Percentiles rank a stretch among this genome's conserved stretches.
Evolutionary conservation across 1,140 invertebrate genomes (phyloP).

Genomic region (Drosophila truncata): DNA sequence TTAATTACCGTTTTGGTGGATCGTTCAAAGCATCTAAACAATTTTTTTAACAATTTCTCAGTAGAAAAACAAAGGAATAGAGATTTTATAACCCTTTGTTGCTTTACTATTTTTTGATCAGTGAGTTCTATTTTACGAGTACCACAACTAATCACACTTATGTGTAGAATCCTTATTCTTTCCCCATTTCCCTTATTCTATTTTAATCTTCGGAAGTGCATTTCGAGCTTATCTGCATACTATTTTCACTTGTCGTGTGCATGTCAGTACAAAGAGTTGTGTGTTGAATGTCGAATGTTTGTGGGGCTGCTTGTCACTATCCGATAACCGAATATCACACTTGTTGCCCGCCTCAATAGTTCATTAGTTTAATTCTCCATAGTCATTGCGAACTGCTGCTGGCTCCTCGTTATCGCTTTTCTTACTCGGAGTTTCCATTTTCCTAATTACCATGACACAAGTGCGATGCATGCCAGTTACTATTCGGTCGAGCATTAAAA

Average conservation of each 20-base stretch:
- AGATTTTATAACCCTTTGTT: neutral
- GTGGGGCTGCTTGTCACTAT: slow-evolving; percentile 24
- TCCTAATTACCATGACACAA: slow-evolving; percentile 54
- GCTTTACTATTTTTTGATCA: neutral
- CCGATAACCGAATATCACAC: slow-evolving; percentile 17
- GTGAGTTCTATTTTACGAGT: slow-evolving; percentile 3
- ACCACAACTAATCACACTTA: slow-evolving; percentile 19
- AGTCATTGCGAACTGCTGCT: slow-evolving; percentile 13
- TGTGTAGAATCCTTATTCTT: slow-evolving; percentile 2
- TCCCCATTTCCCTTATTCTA: slow-evolving; percentile 23
- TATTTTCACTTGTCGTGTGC: slow-evolving; percentile 21
- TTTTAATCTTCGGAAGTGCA: slow-evolving; percentile 52
- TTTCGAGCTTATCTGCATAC: slow-evolving; percentile 38
- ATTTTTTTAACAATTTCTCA: neutral
- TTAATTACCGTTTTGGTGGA: neutral
- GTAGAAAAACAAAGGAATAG: neutral
- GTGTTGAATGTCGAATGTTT: slow-evolving; percentile 23
- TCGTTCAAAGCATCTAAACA: too few species aligned
- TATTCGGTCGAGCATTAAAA: neutral
- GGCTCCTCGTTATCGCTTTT: slow-evolving; percentile 17
- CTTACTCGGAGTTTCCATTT: slow-evolving; percentile 40
- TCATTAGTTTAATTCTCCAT: slow-evolving; percentile 7
- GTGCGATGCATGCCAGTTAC: slow-evolving; percentile 32
- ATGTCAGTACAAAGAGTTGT: slow-evolving; percentile 13
- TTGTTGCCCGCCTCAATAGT: slow-evolving; percentile 20